phyloP scores from a whole-genome alignment of 2,797 vertebrate genomes.

The Acanthurus leucopareius region DNA sequence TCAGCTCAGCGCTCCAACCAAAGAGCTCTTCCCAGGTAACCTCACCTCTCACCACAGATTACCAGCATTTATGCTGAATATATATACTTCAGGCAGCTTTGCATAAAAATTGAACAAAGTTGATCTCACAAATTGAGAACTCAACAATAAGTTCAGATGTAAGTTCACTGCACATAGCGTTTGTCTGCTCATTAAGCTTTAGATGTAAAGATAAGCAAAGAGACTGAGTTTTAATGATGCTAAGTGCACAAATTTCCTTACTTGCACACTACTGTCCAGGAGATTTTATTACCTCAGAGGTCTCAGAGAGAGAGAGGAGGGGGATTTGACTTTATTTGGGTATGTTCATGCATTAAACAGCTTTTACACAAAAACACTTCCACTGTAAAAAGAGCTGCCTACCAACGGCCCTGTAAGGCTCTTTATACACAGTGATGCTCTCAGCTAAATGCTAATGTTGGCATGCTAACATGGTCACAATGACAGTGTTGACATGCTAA shows the following conservation, averaged over 20 bases:
- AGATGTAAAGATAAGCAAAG: not conserved
- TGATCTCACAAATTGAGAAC: not conserved
- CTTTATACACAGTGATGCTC: too few relatives aligned
- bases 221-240: not conserved
- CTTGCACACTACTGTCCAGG: not conserved
- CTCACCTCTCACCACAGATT: not conserved
- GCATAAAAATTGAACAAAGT: too few relatives aligned
- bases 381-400: not conserved
- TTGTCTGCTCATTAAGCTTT: not conserved
- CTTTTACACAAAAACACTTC: not conserved
- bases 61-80: not conserved
- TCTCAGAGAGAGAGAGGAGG: not conserved
- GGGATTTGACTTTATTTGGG: not conserved
- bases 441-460: not conserved
- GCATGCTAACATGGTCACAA: not conserved
- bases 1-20: constrained; percentile 95
- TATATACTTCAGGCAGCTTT: too few relatives aligned
- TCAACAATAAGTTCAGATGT: not conserved
- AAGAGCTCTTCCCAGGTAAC: constrained; percentile 95
- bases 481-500: not conserved
- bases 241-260: not conserved
- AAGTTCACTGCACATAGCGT: not conserved
- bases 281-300: too few relatives aligned
- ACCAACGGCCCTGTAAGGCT: too few relatives aligned
- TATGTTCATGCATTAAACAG: not conserved